Evolutionary conservation across 1,140 invertebrate genomes (phyloP), one percentile per base, ranked within the genome.

Genomic region (Melanaphis sacchari): DNA sequence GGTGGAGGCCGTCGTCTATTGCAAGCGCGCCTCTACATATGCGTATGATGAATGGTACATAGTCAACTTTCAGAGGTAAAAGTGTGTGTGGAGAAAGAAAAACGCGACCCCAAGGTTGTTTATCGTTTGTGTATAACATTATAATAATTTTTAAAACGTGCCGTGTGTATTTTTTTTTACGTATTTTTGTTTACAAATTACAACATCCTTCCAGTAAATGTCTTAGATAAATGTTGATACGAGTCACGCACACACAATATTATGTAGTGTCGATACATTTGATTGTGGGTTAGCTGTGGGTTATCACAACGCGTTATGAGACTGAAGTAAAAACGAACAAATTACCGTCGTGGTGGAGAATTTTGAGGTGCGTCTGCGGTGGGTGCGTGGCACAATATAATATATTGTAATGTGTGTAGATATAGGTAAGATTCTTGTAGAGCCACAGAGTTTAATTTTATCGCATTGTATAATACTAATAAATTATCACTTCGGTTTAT

Each of bases 1-100:
- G 85, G 85, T 88, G 85, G 85, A 88, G 85, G 85, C 85, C 85
- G 31, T 24, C 85, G 85, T 88, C 85, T 88, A 46, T 46, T 18
- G n/a, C 11, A 26, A 26, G 36, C n/a, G 43, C 15, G 11, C 31
- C 26, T 7, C 31, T 38, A 15, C 38, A 0, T 81, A 6, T 81
- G n/a, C 21, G n/a, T 81, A n/a, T 38, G 76, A 38, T 82, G 7
- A 82, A 22, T 82, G 24, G 36, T 9, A 82, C 22, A 8, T 40
- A 9, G 7, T 22, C 81, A 3, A 82, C 81, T 36, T 82, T 8
- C 81, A 82, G 38, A 76, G 59, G 59, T 76, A 76, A 76, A 76
- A 76, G 59, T 76, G 15, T 18, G 59, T 18, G 15, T 0, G 59
- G 59, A 76, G 59, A 76, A 76, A 76, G 59, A 76, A 76, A 76